Evolutionary conservation across 2,888 invertebrate species (phyloP).

Genomic region (Stramonita haemastoma): DNA sequence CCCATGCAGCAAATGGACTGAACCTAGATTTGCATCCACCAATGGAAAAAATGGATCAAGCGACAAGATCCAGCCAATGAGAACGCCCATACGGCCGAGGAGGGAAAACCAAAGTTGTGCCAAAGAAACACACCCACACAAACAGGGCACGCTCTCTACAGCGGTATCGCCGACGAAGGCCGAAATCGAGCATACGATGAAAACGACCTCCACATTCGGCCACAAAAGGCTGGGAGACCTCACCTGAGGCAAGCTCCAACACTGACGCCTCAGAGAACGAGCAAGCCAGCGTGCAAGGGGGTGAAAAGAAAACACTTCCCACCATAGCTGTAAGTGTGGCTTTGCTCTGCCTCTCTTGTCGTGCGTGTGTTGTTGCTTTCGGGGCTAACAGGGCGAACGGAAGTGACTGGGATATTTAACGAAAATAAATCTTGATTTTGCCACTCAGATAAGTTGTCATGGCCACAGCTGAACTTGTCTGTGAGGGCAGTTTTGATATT

Average conservation of each 20-base stretch:
- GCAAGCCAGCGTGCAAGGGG: conserved; percentile 2
- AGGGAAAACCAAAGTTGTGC: conserved; percentile 27
- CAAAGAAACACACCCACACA: neutral
- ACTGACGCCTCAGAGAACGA: neutral
- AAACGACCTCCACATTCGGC: neutral
- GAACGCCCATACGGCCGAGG: conserved; percentile 8
- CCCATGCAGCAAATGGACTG: conserved; percentile 1
- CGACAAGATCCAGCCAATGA: neutral
- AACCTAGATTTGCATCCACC: conserved; percentile 34
- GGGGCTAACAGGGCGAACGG: neutral
- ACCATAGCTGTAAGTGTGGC: conserved; percentile 23
- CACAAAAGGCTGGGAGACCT: conserved; percentile 15
- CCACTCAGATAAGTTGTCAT: conserved; percentile 25
- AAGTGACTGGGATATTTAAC: neutral
- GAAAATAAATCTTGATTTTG: neutral
- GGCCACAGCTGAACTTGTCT: conserved; percentile 17
- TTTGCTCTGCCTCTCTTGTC: conserved; percentile 22
- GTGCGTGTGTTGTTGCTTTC: neutral
- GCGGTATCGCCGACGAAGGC: neutral
- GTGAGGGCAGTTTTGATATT: conserved; percentile 4
- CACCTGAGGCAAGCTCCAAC: conserved; percentile 15
- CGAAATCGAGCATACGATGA: neutral
- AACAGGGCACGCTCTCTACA: neutral
- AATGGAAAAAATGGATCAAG: neutral
- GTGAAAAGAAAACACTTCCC: neutral